Evolutionary conservation across 2,113 vertebrate species (phyloP).

Genomic region (Irena cyanogastra): DNA sequence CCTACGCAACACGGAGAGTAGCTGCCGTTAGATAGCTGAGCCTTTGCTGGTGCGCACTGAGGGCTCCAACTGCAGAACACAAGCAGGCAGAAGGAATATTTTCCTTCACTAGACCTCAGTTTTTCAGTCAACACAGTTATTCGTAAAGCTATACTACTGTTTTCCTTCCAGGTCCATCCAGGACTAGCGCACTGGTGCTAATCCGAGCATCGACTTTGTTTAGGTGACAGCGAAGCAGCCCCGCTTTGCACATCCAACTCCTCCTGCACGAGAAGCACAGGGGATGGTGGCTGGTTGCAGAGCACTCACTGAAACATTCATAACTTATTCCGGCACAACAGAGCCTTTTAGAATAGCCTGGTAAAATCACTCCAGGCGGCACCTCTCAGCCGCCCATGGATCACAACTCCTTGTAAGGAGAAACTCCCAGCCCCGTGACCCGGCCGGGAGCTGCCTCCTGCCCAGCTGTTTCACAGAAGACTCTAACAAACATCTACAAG

Average conservation of each 20-base stretch:
- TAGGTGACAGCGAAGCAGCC: not conserved
- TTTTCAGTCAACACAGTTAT: not conserved
- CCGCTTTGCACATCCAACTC: not conserved
- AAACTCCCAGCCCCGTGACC: constrained; percentile 5
- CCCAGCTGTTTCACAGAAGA: constrained; percentile 62
- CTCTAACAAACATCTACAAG: constrained; percentile 68
- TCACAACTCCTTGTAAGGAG: not conserved
- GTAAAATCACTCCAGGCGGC: constrained; percentile 11
- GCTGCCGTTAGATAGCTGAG: constrained; percentile 22
- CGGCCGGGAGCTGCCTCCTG: constrained; percentile 26
- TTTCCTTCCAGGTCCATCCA: not conserved
- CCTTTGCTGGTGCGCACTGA: constrained; percentile 62
- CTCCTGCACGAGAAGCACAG: not conserved
- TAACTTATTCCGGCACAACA: not conserved
- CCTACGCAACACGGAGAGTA: not conserved
- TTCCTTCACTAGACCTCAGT: not conserved
- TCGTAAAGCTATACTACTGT: not conserved
- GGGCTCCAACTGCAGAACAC: constrained; percentile 43
- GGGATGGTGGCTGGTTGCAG: not conserved
- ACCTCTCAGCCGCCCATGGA: not conserved
- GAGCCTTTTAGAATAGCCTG: constrained; percentile 30
- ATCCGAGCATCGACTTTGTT: not conserved
- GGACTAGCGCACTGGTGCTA: not conserved
- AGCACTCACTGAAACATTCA: not conserved
- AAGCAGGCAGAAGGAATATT: not conserved